Evolutionary conservation across 2,113 vertebrate genomes (phyloP).

Genomic region (Lathamus discolor): DNA sequence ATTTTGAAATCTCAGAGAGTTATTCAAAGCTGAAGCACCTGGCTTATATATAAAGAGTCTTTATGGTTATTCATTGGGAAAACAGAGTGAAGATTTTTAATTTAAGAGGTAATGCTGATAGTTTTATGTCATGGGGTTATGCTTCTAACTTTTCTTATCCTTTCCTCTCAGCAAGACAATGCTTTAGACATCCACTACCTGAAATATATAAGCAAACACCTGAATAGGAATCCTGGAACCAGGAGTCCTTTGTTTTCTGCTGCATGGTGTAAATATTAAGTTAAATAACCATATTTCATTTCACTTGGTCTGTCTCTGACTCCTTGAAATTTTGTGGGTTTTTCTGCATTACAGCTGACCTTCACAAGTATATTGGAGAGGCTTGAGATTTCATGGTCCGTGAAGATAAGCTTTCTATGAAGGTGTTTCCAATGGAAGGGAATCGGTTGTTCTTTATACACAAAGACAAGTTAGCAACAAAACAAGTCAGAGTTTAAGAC

Average conservation of each 20-base stretch:
- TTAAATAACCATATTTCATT: neutral
- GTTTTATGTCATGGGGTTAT: neutral
- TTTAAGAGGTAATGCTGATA: neutral
- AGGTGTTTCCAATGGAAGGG: neutral
- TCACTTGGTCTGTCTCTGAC: neutral
- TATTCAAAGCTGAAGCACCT: neutral
- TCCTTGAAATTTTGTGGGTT: neutral
- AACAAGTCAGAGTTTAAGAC: neutral
- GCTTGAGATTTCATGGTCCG: neutral
- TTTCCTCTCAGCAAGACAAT: neutral
- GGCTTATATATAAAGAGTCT: neutral
- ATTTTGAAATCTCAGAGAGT: neutral
- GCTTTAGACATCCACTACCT: neutral
- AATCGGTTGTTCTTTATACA: neutral
- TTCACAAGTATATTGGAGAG: neutral
- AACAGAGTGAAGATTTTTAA: neutral
- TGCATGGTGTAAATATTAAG: neutral
- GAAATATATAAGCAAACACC: neutral
- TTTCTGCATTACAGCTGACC: neutral
- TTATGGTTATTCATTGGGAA: neutral
- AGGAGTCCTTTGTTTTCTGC: neutral
- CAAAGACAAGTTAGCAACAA: neutral
- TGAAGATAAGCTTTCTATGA: neutral
- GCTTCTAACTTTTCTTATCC: neutral
- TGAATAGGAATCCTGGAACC: neutral